Evolutionary conservation across 2,888 invertebrate genomes (phyloP), one percentile per base, ranked within the genome.

Genomic region (Ophioninae sp.): DNA sequence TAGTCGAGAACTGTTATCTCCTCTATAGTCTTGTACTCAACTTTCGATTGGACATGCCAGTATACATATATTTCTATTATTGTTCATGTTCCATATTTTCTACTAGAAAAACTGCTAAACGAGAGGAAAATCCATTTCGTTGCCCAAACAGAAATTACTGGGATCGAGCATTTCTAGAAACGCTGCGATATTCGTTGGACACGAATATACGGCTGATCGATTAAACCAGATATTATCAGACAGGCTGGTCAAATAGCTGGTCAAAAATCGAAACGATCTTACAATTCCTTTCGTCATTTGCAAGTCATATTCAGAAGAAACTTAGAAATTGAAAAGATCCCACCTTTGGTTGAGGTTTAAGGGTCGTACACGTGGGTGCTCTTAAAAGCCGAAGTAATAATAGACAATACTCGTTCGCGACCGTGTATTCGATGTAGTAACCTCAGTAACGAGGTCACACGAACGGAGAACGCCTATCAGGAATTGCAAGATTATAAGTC

Each of bases 381-480:
- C 56, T 72, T n/a, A 10, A 61, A 61, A 73, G 21, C 21, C 41
- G 41, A 41, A 7, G 41, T 41, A 73, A 61, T 59, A 74, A 78
- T 73, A 72, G 61, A 73, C 64, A 39, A 44, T 73, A 70, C 23
- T n/a, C 41, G 61, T 41, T 20, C 57, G 13, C 41, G 39, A 10
- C 17, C 57, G 23, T 57, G 39, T 73, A 41, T 72, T n/a, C 30
- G 21, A 30, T 50, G 69, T 30, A 73, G 77, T 67, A 74, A 69
- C 21, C 30, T 64, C 57, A 75, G 37, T 65, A 69, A 75, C 59
- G 79, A 70, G 79, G 82, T 82, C 82, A 79, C 69, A 57, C 79
- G 13, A 50, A 20, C 50, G 41, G 67, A 30, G 20, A 17, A 57
- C 37, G 21, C n/a, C 64, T 61, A 65, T 70, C 44, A 13, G 7